Evolutionary conservation across 2,888 invertebrate genomes (phyloP).

Genomic region (Oconnorella tubifera): DNA sequence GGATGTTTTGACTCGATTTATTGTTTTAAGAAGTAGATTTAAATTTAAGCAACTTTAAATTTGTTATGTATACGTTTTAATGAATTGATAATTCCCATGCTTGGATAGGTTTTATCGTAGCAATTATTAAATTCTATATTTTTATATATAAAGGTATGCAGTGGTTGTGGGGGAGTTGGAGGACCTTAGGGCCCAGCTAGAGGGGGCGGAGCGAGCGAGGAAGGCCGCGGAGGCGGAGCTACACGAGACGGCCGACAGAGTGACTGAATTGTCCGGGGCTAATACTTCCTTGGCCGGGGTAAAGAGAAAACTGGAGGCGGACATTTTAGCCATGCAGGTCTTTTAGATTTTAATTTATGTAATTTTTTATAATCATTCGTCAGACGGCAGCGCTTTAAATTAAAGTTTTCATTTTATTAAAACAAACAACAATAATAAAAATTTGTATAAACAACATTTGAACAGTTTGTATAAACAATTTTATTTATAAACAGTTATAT

Average conservation of each 20-base stretch:
- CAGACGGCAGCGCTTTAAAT: neutral
- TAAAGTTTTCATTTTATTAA: neutral
- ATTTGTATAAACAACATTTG: neutral
- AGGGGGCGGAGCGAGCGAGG: slow-evolving; percentile 89
- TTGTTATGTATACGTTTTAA: no score
- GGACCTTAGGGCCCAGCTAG: slow-evolving; percentile 92
- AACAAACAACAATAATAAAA: neutral
- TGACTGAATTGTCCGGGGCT: slow-evolving; percentile 92
- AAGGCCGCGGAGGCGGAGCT: slow-evolving; percentile 97
- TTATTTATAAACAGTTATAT: no score
- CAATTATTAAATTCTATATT: no score
- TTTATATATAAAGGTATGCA: neutral
- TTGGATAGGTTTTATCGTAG: no score
- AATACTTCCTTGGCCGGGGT: slow-evolving; percentile 89
- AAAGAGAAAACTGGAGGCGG: slow-evolving; percentile 99
- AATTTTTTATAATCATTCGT: no score
- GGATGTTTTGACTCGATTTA: no score
- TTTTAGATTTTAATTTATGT: neutral
- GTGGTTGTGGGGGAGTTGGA: slow-evolving; percentile 77
- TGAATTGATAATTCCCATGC: no score
- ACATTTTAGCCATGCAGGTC: slow-evolving; percentile 80
- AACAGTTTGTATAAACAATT: no score
- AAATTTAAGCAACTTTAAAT: no score
- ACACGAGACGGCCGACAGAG: slow-evolving; percentile 94
- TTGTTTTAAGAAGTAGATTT: no score